Percentiles rank a stretch among this genome's conserved stretches.
Evolutionary conservation across 2,888 invertebrate species (phyloP).

Genomic region (Cephus runcator): DNA sequence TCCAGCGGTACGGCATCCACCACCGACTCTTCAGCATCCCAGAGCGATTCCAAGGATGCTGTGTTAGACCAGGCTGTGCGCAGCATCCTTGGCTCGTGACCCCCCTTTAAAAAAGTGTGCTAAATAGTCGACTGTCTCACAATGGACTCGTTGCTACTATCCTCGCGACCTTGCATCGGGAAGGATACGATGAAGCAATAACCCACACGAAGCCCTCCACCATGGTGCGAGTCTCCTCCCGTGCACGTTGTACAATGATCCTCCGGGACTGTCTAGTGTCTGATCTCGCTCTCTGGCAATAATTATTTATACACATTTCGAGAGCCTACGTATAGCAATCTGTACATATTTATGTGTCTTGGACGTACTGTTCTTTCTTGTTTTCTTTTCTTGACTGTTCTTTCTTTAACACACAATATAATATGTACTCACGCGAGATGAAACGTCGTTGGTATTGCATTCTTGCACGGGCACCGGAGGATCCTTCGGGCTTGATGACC

Average conservation of each 20-base stretch:
- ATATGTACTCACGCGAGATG: neutral
- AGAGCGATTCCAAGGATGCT: slow-evolving; percentile 56
- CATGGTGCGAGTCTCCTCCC: neutral
- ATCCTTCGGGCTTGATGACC: neutral
- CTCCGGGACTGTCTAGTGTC: neutral
- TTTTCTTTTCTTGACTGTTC: neutral
- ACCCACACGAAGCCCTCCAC: neutral
- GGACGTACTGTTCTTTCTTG: neutral
- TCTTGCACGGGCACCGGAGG: neutral
- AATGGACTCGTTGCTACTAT: neutral
- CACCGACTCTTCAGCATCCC: slow-evolving; percentile 26
- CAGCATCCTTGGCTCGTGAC: slow-evolving; percentile 64
- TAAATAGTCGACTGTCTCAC: slow-evolving; percentile 35
- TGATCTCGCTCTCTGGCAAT: neutral
- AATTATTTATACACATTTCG: neutral
- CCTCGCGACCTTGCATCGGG: neutral
- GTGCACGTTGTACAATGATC: neutral
- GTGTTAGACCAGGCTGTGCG: slow-evolving; percentile 62
- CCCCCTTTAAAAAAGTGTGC: slow-evolving; percentile 63
- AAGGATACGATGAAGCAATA: neutral
- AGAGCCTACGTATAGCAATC: neutral
- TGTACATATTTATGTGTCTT: neutral
- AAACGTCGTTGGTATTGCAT: neutral
- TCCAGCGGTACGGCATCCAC: slow-evolving; percentile 19
- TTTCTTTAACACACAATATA: neutral